Evolutionary conservation across 2,797 vertebrate genomes (phyloP).

Genomic region (Alfaro cultratus): DNA sequence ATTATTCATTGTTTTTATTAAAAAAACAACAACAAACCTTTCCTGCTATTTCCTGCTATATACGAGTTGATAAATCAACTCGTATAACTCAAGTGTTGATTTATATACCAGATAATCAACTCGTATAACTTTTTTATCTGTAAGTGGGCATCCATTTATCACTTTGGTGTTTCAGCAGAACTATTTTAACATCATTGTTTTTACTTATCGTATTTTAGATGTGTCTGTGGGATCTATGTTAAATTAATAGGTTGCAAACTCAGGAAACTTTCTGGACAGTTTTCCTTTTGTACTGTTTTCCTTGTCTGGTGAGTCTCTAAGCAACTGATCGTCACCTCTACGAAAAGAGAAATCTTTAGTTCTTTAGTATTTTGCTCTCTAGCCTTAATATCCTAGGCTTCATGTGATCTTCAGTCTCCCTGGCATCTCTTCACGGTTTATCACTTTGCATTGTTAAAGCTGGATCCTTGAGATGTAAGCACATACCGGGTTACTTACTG

Average conservation of each 20-base stretch:
- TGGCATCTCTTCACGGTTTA: conserved; percentile 56
- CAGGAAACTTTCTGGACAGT: not conserved
- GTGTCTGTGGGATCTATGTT: not conserved
- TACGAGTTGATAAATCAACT: not conserved
- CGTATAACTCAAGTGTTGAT: not conserved
- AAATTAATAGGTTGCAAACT: not conserved
- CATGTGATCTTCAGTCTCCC: conserved; percentile 50
- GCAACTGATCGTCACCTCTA: conserved; percentile 16
- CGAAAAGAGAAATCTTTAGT: conserved; percentile 49
- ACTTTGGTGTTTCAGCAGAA: not conserved
- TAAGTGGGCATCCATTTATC: not conserved
- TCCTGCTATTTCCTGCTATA: not conserved
- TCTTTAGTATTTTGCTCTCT: conserved; percentile 63
- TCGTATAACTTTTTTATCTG: not conserved
- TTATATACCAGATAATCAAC: not conserved
- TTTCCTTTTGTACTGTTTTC: conserved; percentile 15
- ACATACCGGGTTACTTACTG: conserved; percentile 52
- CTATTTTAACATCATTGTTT: not conserved
- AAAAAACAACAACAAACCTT: not conserved
- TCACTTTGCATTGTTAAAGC: conserved; percentile 64
- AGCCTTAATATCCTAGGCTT: conserved; percentile 70
- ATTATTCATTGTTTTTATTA: not conserved
- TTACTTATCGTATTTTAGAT: not conserved
- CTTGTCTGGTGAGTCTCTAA: conserved; percentile 26
- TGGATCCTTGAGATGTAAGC: conserved; percentile 59